phyloP scores from a whole-genome alignment of 1,140 invertebrate genomes.

The Listronotus oregonensis region DNA sequence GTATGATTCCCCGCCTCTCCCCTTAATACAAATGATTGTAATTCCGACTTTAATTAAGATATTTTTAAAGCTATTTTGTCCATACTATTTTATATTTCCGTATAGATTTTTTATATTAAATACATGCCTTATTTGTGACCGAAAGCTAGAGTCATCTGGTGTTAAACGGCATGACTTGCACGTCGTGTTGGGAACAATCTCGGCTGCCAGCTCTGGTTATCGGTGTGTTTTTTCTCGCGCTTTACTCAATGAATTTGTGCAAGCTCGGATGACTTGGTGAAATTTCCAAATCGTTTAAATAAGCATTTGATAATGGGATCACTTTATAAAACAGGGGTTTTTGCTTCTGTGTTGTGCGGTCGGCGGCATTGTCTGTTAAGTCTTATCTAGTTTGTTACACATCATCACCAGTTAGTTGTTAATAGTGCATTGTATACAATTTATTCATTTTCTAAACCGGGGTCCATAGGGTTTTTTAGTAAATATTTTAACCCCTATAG shows the following conservation, averaged over 20 bases:
- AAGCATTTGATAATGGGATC: constrained; percentile 39
- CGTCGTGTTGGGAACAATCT: constrained; percentile 18
- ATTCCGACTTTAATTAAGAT: too few species aligned
- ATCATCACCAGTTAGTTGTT: constrained; percentile 17
- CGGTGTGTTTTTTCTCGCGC: constrained; percentile 32
- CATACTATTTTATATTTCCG: too few species aligned
- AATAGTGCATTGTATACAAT: too few species aligned
- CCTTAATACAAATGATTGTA: too few species aligned
- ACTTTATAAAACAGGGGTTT: constrained; percentile 36
- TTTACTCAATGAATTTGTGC: constrained; percentile 34
- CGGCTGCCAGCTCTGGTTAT: constrained; percentile 22
- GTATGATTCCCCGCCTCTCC: too few species aligned
- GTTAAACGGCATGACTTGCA: constrained; percentile 35
- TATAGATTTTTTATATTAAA: too few species aligned
- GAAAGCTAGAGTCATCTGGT: neutral
- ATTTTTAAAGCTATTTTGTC: too few species aligned
- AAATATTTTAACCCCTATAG: too few species aligned
- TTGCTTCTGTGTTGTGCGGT: constrained; percentile 15
- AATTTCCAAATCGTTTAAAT: constrained; percentile 37
- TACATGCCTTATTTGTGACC: too few species aligned
- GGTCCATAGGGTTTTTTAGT: too few species aligned
- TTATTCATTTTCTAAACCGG: too few species aligned
- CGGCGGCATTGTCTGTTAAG: constrained; percentile 16
- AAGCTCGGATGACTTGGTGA: constrained; percentile 29
- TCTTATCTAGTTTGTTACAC: constrained; percentile 33